Conservation (phyloP, 2,888 invertebrate species). For the Lumbricus terrestris region DNA sequence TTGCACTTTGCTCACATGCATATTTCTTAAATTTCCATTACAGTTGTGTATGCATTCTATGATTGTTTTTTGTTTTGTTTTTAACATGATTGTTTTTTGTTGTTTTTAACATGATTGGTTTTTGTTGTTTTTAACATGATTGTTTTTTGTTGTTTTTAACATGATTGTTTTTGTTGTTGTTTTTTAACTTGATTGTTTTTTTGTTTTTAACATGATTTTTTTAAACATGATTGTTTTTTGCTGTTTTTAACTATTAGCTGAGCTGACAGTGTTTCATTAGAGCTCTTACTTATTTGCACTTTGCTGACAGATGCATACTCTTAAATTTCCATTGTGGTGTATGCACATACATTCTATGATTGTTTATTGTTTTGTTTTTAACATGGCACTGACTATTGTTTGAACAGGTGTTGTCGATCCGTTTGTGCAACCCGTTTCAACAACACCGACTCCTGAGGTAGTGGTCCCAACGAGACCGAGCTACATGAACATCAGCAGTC, state of each 20-base stretch:
- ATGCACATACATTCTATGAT: background rate
- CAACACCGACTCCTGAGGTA: background rate
- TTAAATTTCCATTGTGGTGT: background rate
- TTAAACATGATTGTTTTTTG: too few species aligned
- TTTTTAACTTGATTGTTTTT: background rate
- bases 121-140: too few species aligned
- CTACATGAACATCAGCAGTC: background rate
- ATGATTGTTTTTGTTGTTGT: too few species aligned
- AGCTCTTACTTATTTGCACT: too few species aligned
- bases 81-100: too few species aligned
- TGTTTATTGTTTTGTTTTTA: background rate
- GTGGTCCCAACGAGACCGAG: background rate
- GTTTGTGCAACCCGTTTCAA: constrained; percentile 5
- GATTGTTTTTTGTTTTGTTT: too few species aligned
- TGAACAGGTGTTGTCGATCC: background rate
- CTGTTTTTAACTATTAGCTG: too few species aligned
- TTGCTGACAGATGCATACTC: background rate
- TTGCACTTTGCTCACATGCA: background rate
- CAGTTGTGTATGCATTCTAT: background rate
- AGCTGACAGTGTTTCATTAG: too few species aligned
- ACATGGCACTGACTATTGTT: background rate
- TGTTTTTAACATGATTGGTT: too few species aligned
- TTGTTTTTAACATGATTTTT: background rate
- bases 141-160: too few species aligned
- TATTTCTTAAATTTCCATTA: background rate